Evolutionary conservation across 2,113 vertebrate species (phyloP).

Genomic region (Macrotus californicus): DNA sequence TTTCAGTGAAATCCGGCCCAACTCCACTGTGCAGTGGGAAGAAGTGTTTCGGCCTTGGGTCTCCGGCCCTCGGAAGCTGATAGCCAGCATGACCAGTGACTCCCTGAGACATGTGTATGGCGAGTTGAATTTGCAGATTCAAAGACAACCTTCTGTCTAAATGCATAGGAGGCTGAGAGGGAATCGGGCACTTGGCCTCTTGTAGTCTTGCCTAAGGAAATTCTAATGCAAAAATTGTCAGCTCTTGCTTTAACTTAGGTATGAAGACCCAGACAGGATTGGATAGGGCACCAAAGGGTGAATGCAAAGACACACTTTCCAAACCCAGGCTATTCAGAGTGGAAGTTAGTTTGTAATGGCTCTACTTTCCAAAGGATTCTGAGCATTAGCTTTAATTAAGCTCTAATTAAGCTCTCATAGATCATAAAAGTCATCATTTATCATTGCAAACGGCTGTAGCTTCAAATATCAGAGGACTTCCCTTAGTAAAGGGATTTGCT

Average conservation of each 20-base stretch:
- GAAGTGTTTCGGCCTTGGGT: slow-evolving; percentile 80
- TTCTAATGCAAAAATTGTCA: background rate
- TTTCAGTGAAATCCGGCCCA: slow-evolving; percentile 82
- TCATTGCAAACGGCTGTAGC: slow-evolving; percentile 51
- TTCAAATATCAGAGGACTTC: slow-evolving; percentile 54
- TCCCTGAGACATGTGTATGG: slow-evolving; percentile 90
- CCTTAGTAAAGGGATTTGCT: background rate
- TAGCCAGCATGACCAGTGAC: slow-evolving; percentile 89
- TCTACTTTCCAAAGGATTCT: slow-evolving; percentile 57
- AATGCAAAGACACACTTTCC: background rate
- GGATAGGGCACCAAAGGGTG: background rate
- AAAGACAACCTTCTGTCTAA: slow-evolving; percentile 63
- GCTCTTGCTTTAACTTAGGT: slow-evolving; percentile 51
- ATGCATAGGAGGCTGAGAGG: background rate
- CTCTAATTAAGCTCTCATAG: slow-evolving; percentile 64
- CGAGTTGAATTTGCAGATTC: slow-evolving; percentile 79
- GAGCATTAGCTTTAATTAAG: slow-evolving; percentile 78
- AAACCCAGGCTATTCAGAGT: background rate
- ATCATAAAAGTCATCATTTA: slow-evolving; percentile 56
- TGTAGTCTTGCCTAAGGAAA: background rate
- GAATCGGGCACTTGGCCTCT: background rate
- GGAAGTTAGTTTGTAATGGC: slow-evolving; percentile 51
- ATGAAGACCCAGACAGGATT: background rate
- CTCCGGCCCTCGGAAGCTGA: slow-evolving; percentile 83
- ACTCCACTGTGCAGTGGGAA: slow-evolving; percentile 85